Evolutionary conservation across 2,888 invertebrate genomes (phyloP), one percentile per base, ranked within the genome.

Genomic region (Drosophila trichaetosa): DNA sequence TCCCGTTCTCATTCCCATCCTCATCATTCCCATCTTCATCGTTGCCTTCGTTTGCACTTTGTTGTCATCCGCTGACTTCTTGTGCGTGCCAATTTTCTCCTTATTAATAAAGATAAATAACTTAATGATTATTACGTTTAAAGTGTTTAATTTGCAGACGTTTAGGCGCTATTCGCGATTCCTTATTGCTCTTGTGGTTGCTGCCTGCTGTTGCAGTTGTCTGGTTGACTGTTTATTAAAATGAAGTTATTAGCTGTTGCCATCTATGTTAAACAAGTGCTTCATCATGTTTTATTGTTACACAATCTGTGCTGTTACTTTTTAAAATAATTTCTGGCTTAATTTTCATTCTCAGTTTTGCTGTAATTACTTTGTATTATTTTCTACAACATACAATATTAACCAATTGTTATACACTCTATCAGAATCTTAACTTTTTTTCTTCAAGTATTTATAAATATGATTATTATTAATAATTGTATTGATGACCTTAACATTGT

Each of bases 41-140:
- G 63, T 63, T 52, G 62, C 61, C 58, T 54, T 52, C 59, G 60
- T 56, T 74, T 70, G 74, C 69, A 80, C 80, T 80, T 79, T 80
- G 79, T 80, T 81, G 78, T 76, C 81, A 80, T 80, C 76, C 79
- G 79, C 75, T 72, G 77, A 74, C 82, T 83, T 80, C 83, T 84
- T 84, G 89, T 85, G 88, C 88, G 89, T 86, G 88, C 84, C 84
- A 84, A 84, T 84, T 84, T 84, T 79, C 87, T 81, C 79, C 86
- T 89, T 89, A 87, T 87, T 89, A 89, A 89, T 89, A 87, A 89
- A 89, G 88, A 87, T 85, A 87, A 89, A 87, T 87, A 90, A 87
- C 87, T 89, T 89, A 89, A 87, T 87, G 89, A 86, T 83, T 88
- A 88, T 87, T 79, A 81, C 82, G 88, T 74, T 89, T 76, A 87